These are phyloP conservation scores for Syngnathus acus DNA, from an alignment of 2,797 vertebrate species.

Conservation along the genomic window DNA sequence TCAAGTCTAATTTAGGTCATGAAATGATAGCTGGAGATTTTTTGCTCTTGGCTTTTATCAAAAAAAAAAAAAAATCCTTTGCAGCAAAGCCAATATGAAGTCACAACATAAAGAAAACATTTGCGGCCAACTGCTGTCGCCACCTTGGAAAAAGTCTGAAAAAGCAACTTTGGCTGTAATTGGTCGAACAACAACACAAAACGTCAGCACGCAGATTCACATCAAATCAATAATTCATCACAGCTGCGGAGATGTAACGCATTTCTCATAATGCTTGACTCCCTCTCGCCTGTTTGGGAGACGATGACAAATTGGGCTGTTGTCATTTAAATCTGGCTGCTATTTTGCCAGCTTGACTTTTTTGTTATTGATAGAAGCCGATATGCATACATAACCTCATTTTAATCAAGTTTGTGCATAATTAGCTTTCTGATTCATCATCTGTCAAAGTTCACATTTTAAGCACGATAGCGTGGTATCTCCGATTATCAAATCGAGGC, in stretches of 20 bases:
- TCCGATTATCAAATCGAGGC: neutral
- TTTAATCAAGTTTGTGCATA: neutral
- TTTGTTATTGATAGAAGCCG: conserved; percentile 17
- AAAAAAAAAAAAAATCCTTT: conserved; percentile 26
- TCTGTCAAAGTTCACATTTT: conserved; percentile 3
- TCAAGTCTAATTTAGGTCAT: conserved; percentile 31
- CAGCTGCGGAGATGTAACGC: conserved; percentile 60
- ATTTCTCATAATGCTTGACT: conserved; percentile 54
- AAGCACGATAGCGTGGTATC: too few species aligned
- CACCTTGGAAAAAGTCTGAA: neutral
- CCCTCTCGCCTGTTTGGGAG: conserved; percentile 35
- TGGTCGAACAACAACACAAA: conserved; percentile 34
- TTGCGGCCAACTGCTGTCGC: conserved; percentile 31
- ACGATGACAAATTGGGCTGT: conserved; percentile 47
- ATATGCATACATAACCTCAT: neutral
- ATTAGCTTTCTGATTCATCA: conserved; percentile 1
- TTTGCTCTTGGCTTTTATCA: conserved; percentile 49
- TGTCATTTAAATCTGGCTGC: conserved; percentile 51
- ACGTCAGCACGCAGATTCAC: conserved; percentile 37
- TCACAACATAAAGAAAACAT: conserved; percentile 34
- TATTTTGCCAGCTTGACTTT: conserved; percentile 23
- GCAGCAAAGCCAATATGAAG: conserved; percentile 47
- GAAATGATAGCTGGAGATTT: conserved; percentile 16
- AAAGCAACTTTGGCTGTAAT: conserved; percentile 30
- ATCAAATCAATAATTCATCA: conserved; percentile 67